A percentile compares a stretch with the other conserved stretches of the same genome.
phyloP scores from a whole-genome alignment of 2,888 invertebrate species.

The Melieria omissa region DNA sequence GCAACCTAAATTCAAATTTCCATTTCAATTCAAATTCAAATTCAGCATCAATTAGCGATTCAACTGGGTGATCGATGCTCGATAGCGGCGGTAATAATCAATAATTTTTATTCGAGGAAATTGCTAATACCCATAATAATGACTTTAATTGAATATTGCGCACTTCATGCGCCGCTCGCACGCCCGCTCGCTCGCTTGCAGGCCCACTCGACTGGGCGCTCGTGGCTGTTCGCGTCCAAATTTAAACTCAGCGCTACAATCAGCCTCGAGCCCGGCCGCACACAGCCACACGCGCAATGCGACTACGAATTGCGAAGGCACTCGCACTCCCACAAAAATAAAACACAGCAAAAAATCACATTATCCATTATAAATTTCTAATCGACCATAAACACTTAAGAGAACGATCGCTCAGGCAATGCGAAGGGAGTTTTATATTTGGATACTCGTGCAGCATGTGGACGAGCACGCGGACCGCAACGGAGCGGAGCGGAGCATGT shows the following conservation, averaged over 20 bases:
- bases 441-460: not conserved
- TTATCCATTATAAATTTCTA: conserved; percentile 60
- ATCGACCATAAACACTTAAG: conserved; percentile 61
- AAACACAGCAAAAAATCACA: conserved; percentile 41
- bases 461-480: too few relatives aligned
- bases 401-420: not conserved
- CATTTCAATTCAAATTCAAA: conserved; percentile 19
- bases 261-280: too few relatives aligned
- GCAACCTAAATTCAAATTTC: conserved; percentile 20
- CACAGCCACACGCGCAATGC: too few relatives aligned
- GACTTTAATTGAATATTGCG: conserved; percentile 62
- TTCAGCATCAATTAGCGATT: conserved; percentile 37
- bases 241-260: too few relatives aligned
- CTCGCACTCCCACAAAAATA: not conserved
- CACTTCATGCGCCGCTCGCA: conserved; percentile 48
- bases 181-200: not conserved
- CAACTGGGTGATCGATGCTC: conserved; percentile 40
- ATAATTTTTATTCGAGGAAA: conserved; percentile 49
- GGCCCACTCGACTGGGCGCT: not conserved
- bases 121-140: conserved; percentile 56
- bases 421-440: conserved; percentile 1
- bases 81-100: conserved; percentile 35
- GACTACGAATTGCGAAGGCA: too few relatives aligned
- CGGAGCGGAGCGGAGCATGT: too few relatives aligned
- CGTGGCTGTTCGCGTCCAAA: too few relatives aligned